Evolutionary conservation across 2,113 vertebrate species (phyloP).

Genomic region (Etheostoma spectabile): DNA sequence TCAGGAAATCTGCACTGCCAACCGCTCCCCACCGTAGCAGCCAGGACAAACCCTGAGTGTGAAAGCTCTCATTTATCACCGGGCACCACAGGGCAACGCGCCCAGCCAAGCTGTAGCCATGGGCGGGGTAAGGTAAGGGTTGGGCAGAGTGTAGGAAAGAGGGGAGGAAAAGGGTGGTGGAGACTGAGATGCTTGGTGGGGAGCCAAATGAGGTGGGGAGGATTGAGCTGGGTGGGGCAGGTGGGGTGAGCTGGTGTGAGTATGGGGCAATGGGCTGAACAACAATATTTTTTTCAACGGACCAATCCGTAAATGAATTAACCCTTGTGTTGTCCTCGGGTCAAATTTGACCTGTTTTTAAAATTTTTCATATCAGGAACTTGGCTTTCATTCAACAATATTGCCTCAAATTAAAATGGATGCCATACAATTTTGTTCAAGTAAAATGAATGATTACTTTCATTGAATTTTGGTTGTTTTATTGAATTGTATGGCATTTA

Average conservation of each 20-base stretch:
- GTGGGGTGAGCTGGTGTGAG: conserved; percentile 57
- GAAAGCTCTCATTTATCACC: conserved; percentile 90
- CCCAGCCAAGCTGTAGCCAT: conserved; percentile 47
- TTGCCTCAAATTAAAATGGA: no score
- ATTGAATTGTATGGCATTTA: no score
- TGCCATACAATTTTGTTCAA: no score
- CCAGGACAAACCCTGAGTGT: conserved; percentile 89
- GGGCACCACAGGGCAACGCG: conserved; percentile 51
- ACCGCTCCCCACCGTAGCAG: conserved; percentile 74
- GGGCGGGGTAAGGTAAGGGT: conserved; percentile 35
- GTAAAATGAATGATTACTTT: no score
- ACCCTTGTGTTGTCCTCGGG: no score
- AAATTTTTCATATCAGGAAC: no score
- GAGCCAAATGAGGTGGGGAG: conserved; percentile 41
- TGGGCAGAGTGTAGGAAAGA: conserved; percentile 26
- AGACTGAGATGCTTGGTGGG: conserved; percentile 19
- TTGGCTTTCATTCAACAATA: no score
- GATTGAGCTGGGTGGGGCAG: conserved; percentile 22
- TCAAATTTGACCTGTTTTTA: no score
- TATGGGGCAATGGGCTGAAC: neutral
- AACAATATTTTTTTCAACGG: no score
- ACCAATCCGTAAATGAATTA: no score
- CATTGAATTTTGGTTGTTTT: no score
- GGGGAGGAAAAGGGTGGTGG: conserved; percentile 37
- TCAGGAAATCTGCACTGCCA: conserved; percentile 83